These are phyloP conservation scores for Pelobates cultripes DNA, from an alignment of 2,797 vertebrate species.

Conservation along the genomic window DNA sequence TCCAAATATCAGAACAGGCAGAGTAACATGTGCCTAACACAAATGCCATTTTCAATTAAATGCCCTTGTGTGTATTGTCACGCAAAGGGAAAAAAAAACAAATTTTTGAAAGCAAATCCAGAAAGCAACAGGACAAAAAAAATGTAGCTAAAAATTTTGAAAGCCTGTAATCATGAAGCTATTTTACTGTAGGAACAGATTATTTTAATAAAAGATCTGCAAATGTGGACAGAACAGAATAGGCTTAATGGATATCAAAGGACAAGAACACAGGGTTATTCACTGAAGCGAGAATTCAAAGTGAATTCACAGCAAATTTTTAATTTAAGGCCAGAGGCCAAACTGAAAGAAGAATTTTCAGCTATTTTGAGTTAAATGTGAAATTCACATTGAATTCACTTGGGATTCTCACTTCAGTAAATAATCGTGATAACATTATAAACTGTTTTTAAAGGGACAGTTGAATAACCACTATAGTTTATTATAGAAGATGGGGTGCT, in stretches of 20 bases:
- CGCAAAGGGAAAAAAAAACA: neutral
- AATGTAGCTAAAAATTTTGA: neutral
- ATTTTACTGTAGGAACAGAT: neutral
- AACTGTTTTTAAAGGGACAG: no score
- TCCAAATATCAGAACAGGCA: constrained; percentile 2
- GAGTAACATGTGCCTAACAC: neutral
- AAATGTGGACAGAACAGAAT: neutral
- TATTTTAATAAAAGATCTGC: neutral
- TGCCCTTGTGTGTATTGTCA: neutral
- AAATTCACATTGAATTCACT: no score
- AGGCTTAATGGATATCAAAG: neutral
- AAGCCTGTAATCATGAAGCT: neutral
- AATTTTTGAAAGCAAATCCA: neutral
- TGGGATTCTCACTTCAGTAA: no score
- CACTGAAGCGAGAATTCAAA: no score
- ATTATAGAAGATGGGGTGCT: no score
- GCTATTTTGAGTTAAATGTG: no score
- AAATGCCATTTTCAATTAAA: neutral
- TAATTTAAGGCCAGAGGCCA: no score
- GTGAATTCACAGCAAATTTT: no score
- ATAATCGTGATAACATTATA: no score
- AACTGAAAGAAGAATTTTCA: no score
- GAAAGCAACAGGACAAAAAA: neutral
- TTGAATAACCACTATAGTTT: no score
- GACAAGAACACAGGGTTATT: neutral